These are phyloP conservation scores for Cololabis saira DNA, from an alignment of 2,113 vertebrate species.

Conservation along the genomic window DNA sequence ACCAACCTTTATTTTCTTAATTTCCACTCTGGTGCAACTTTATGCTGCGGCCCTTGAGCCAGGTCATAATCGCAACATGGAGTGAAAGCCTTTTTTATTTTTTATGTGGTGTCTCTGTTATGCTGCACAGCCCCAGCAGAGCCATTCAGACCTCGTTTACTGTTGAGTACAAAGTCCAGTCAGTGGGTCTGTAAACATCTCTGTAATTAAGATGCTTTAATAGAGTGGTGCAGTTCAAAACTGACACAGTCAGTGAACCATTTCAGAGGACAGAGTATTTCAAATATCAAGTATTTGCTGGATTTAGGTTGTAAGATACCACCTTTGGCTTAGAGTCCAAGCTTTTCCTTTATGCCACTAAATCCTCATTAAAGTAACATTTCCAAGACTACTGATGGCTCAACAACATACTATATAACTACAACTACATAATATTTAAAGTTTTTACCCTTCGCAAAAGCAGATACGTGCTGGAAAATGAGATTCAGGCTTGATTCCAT, in stretches of 20 bases:
- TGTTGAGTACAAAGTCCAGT: not conserved
- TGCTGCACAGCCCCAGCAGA: not conserved
- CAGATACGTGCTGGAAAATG: conserved; percentile 43
- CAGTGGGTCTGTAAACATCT: not conserved
- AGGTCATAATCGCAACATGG: not conserved
- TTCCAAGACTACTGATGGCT: too few species aligned
- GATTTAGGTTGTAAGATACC: not conserved
- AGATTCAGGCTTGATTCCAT: conserved; percentile 48
- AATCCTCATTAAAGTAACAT: too few species aligned
- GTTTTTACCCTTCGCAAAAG: not conserved
- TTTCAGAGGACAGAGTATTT: too few species aligned
- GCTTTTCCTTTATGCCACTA: too few species aligned
- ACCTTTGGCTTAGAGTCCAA: too few species aligned
- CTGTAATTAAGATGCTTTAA: not conserved
- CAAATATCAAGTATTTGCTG: not conserved
- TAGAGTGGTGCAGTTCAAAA: not conserved
- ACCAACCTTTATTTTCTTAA: too few species aligned
- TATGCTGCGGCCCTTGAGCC: not conserved
- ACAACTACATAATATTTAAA: too few species aligned
- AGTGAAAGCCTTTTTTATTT: not conserved
- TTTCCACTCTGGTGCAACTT: too few species aligned
- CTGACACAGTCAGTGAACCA: too few species aligned
- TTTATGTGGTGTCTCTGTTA: not conserved
- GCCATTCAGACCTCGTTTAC: not conserved
- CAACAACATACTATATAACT: too few species aligned